Evolutionary conservation across 2,113 vertebrate genomes (phyloP).

Genomic region (Psilopsiagon aurifrons): DNA sequence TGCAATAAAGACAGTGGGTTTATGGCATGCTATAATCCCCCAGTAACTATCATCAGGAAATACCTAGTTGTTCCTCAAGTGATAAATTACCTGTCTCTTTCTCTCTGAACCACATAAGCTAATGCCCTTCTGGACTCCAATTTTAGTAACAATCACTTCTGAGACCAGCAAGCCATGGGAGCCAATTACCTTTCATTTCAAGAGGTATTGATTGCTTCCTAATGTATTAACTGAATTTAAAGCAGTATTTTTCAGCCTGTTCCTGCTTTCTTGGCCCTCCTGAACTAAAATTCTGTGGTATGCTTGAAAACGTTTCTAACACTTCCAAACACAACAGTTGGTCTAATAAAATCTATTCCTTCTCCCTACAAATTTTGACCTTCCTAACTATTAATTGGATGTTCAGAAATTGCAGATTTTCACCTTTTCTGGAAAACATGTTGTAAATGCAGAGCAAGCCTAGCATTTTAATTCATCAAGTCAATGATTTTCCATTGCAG

Average conservation of each 20-base stretch:
- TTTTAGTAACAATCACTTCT: neutral
- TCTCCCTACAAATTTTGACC: neutral
- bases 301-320: neutral
- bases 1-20: neutral
- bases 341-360: neutral
- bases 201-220: neutral
- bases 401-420: neutral
- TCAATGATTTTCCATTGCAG: neutral
- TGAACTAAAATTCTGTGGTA: neutral
- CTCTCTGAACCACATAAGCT: neutral
- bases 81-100: neutral
- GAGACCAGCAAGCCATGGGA: neutral
- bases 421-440: neutral
- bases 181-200: neutral
- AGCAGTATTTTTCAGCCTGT: neutral
- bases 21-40: neutral
- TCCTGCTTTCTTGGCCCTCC: neutral
- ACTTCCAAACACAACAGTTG: neutral
- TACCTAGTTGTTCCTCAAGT: neutral
- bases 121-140: neutral
- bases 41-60: neutral
- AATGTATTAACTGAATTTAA: neutral
- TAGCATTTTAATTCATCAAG: neutral
- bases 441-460: neutral
- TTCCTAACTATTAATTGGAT: neutral